phyloP scores from a whole-genome alignment of 2,113 vertebrate genomes.

The Scartelaos histophorus region DNA sequence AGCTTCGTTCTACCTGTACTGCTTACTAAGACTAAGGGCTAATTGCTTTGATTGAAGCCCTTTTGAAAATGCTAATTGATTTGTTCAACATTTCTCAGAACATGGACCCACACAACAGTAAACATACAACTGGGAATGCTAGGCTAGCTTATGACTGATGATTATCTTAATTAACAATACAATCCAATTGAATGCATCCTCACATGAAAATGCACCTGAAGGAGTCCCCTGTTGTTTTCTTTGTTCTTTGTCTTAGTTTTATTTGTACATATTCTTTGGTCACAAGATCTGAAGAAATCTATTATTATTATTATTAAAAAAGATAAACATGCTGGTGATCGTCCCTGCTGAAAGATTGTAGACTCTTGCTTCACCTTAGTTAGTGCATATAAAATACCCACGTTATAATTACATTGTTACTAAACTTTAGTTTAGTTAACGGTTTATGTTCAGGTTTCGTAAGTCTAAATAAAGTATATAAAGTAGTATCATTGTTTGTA shows the following conservation, averaged over 20 bases:
- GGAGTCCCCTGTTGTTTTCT: not conserved
- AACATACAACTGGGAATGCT: not conserved
- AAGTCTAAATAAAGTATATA: too few species aligned
- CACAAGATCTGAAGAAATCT: not conserved
- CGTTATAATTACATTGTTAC: too few species aligned
- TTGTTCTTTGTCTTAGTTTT: not conserved
- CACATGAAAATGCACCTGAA: not conserved
- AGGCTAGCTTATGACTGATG: not conserved
- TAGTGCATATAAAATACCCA: too few species aligned
- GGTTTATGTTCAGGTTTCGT: too few species aligned
- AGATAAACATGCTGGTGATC: not conserved
- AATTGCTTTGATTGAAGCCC: slow-evolving; percentile 2
- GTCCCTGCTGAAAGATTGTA: too few species aligned
- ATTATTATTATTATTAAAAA: not conserved
- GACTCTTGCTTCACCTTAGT: too few species aligned
- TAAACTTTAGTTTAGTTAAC: too few species aligned
- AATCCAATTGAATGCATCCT: not conserved
- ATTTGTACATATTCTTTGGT: not conserved
- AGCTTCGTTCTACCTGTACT: not conserved
- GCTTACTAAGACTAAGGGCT: not conserved
- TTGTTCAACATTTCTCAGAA: slow-evolving; percentile 1
- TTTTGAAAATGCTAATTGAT: slow-evolving; percentile 12
- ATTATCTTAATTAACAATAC: slow-evolving; percentile 9
- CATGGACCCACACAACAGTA: not conserved
- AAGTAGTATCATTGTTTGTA: too few species aligned